Base-by-base conservation (phyloP, 2,797 vertebrate species). In the Oceanodroma leucorhoa region DNA sequence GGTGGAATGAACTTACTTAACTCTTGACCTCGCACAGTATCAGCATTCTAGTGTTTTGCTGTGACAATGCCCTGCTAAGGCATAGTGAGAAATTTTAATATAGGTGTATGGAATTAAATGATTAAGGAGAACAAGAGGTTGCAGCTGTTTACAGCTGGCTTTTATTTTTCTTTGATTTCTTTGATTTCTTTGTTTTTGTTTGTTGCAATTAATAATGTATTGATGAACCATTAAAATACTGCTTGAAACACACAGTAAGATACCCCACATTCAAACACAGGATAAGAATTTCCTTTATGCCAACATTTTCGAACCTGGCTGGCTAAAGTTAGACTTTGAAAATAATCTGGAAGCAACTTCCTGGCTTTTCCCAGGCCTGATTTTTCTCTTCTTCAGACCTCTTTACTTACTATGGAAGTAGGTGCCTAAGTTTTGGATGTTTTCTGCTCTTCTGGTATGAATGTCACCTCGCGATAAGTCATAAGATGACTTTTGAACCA, bases 1-100 rank as follows among this genome's bases (percentile, higher is more conserved):
- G 78, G 86, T 92, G 85, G 80, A 96, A 91, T 93, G 95, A 97
- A 97, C 93, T 96, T 95, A 90, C 91, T 97, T 96, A 95, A 92
- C 92, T 94, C 83, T 90, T 96, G 96, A 96, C 95, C 85, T 94
- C 94, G 77, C 76, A 92, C 77, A 89, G 76, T 95, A 94, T 95
- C 94, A 94, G 87, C 77, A 95, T 96, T 97, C 92, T 76, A 89
- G 94, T 94, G 90, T 96, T 97, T 94, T 94, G 91, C 91, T 83
- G 85, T 89, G 77, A 77, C 86, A 89, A 76, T 95, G 92, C 84
- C 95, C 94, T 91, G 57, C 87, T 87, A 93, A 88, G 29, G 38
- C 64, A 54, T 30, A 81, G 79, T 86, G 80, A 80, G 67, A 94
- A 94, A 93, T 96, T 93, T 96, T 83, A 91, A 84, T 89, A 93